Evolutionary conservation across 2,797 vertebrate genomes (phyloP), one percentile per base, ranked within the genome.

Genomic region (Melopsittacus undulatus): DNA sequence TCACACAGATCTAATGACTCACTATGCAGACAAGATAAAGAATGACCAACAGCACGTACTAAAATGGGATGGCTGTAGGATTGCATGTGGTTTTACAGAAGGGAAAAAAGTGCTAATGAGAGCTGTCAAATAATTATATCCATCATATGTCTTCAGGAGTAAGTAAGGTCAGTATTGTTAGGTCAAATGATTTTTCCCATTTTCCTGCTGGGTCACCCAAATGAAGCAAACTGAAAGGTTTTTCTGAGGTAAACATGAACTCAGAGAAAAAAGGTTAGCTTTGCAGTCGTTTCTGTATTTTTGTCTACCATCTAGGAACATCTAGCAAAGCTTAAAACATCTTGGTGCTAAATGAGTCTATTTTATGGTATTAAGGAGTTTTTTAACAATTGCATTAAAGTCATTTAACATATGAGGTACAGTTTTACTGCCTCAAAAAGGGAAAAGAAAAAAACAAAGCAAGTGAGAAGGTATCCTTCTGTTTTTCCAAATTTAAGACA

Each of bases 401-500:
- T 61, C 38, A 83, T 52, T 69, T 81, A 94, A 83, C 52, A 72
- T 19, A 62, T 3, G 32, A 93, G 62, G 11, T 61, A 84, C 22
- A 66, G 9, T 72, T 72, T 89, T 83, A 24, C 64, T 87, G 57
- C 57, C 57, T 82, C 34, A 59, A 48, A 83, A 46, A 67, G 9
- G 4, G 29, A 38, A 29, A 14, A 6, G 19, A 49, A 56, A 36
- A n/a, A 27, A 72, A 8, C 8, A 42, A 46, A 49, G 22, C 32
- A 69, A 6, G 13, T 73, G 54, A 89, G 70, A 93, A 90, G 20
- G 68, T 24, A 86, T 30, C 23, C 20, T 80, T 49, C 54, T 62
- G 45, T 52, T 92, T 94, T 87, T 89, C 64, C 46, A 74, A 83
- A 89, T 74, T 68, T 56, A 85, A 79, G 81, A 85, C 30, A 74